A percentile compares a stretch with the other conserved stretches of the same genome.
phyloP scores from a whole-genome alignment of 2,797 vertebrate genomes.

The Acanthurus lineatus region DNA sequence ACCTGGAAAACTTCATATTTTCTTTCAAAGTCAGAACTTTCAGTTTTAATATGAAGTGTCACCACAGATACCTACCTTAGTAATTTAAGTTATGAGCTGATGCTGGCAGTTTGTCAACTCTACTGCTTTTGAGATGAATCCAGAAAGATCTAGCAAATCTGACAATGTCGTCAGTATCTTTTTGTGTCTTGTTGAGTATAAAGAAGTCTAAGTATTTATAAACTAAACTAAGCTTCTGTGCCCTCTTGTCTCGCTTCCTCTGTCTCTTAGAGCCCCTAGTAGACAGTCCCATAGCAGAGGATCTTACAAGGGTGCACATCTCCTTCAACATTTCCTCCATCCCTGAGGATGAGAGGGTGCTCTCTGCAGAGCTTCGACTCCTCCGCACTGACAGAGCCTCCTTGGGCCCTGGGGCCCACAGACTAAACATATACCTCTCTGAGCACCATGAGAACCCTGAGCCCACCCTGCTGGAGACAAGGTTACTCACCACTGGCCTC shows the following conservation, averaged over 20 bases:
- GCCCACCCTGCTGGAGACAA: conserved; percentile 82
- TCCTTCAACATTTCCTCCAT: conserved; percentile 89
- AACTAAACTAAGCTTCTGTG: conserved; percentile 18
- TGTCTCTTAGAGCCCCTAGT: conserved; percentile 51
- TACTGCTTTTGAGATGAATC: background rate
- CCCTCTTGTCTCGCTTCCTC: conserved; percentile 32
- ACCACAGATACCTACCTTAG: too few relatives aligned
- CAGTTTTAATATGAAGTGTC: background rate
- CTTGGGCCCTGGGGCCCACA: conserved; percentile 68
- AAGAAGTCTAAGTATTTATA: background rate
- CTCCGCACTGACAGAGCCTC: conserved; percentile 61
- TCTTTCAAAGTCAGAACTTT: background rate
- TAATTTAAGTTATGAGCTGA: background rate
- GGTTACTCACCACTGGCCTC: conserved; percentile 67
- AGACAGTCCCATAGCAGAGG: conserved; percentile 46
- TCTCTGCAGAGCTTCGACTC: conserved; percentile 88
- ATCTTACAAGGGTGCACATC: conserved; percentile 75
- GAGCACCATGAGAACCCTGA: conserved; percentile 60
- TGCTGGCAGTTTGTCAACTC: background rate
- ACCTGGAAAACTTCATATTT: background rate
- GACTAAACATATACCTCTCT: conserved; percentile 84
- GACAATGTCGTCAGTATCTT: background rate
- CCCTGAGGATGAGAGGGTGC: conserved; percentile 85
- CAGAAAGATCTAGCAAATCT: conserved; percentile 9
- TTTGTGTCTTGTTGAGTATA: conserved; percentile 4